phyloP scores from a whole-genome alignment of 2,113 vertebrate species.

The Irena cyanogastra region DNA sequence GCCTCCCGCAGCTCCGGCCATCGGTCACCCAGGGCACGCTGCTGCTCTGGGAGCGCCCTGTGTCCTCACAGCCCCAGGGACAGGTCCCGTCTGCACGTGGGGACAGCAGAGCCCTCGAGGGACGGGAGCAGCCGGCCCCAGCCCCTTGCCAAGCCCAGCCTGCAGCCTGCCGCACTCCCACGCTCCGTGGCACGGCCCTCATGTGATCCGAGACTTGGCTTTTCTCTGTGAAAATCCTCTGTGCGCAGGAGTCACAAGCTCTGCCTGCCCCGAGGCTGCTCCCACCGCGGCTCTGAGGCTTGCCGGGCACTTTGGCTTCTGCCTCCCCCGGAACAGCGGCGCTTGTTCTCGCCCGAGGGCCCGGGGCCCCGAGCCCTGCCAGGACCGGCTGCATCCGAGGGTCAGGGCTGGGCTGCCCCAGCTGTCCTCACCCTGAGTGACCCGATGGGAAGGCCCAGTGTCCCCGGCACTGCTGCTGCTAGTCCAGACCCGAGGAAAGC shows the following conservation, averaged over 20 bases:
- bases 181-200: neutral
- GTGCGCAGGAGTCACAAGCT: neutral
- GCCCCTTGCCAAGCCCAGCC: neutral
- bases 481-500: neutral
- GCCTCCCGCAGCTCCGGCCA: neutral
- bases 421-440: neutral
- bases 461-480: accelerated
- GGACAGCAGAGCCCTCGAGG: neutral
- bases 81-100: accelerated
- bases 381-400: accelerated
- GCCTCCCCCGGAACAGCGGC: neutral
- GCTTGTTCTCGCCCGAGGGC: neutral
- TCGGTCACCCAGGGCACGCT: accelerated
- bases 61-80: neutral
- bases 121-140: accelerated
- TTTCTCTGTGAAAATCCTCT: neutral
- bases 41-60: neutral
- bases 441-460: accelerated
- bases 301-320: neutral
- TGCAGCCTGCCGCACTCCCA: neutral
- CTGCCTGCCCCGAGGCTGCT: neutral
- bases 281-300: neutral
- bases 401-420: accelerated
- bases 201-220: neutral
- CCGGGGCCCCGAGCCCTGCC: accelerated